Conservation (phyloP, 2,888 invertebrate species). For the Neoascia interrupta region DNA sequence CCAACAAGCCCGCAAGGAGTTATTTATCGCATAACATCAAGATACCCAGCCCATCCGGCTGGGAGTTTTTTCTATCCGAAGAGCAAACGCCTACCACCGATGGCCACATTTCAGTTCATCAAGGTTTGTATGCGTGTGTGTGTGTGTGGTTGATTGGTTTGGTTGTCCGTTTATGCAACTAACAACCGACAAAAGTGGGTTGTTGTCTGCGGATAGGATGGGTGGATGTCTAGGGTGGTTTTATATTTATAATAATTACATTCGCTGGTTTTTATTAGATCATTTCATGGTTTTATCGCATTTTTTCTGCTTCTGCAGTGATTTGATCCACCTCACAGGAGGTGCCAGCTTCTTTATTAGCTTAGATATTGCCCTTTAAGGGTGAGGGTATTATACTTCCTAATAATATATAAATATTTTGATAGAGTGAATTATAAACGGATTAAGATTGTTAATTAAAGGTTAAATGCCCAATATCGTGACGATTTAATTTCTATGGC, state of each 20-base stretch:
- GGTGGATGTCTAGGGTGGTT: conserved; percentile 26
- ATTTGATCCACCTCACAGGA: conserved; percentile 29
- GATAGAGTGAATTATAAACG: no score
- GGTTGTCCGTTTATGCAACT: no score
- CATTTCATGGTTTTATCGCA: conserved; percentile 56
- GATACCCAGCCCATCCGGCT: conserved; percentile 94
- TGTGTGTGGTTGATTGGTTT: neutral
- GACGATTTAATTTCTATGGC: no score
- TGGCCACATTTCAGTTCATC: conserved; percentile 94
- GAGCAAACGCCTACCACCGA: conserved; percentile 90
- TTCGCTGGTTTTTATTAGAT: conserved; percentile 61
- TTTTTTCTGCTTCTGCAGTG: neutral
- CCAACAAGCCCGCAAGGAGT: conserved; percentile 93
- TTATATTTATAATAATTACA: conserved; percentile 58
- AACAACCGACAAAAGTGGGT: neutral
- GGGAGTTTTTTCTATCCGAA: conserved; percentile 97
- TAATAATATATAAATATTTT: no score
- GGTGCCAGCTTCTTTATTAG: conserved; percentile 29
- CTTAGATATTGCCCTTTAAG: conserved; percentile 29
- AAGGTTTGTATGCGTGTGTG: conserved; percentile 87
- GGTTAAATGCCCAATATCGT: no score
- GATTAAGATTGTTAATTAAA: no score
- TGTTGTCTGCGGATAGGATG: conserved; percentile 2
- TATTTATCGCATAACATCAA: conserved; percentile 92
- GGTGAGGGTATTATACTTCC: no score